Evolutionary conservation across 23 tunicate genomes (phyloP).

Genomic region (Botrylloides violaceus): DNA sequence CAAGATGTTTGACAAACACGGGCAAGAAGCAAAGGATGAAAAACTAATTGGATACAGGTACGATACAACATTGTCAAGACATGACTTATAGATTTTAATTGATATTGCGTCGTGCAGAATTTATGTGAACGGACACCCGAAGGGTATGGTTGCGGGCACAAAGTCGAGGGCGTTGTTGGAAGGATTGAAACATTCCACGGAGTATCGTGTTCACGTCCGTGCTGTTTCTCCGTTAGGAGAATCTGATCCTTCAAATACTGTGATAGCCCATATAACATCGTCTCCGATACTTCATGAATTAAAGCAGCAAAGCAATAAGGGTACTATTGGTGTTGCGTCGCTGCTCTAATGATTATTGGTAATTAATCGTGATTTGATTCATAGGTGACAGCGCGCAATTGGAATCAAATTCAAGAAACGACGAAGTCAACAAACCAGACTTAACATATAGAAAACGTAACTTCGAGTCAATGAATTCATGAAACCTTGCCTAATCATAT

Average conservation of each 20-base stretch:
- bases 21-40: conserved; percentile 34
- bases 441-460: no score
- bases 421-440: no score
- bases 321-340: no score
- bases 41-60: conserved; percentile 69
- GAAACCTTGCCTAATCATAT: no score
- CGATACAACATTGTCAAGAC: no score
- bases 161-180: conserved; percentile 67
- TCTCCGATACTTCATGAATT: background rate
- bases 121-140: conserved; percentile 89
- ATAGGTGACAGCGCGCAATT: no score
- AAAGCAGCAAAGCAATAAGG: background rate
- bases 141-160: conserved; percentile 74
- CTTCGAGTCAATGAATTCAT: no score
- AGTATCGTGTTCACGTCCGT: conserved; percentile 61
- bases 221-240: conserved; percentile 71
- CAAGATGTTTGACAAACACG: conserved; percentile 63
- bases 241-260: conserved; percentile 74
- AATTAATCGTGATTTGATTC: no score
- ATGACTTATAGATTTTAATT: no score
- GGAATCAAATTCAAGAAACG: no score
- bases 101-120: conserved; percentile 34
- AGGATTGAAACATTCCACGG: conserved; percentile 46
- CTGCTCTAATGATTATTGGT: no score
- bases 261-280: conserved; percentile 40